A percentile compares a stretch with the other conserved stretches of the same genome.
These are phyloP conservation scores for Gonocerus acuteangulatus DNA, from an alignment of 2,888 invertebrate species.

Conservation along the genomic window DNA sequence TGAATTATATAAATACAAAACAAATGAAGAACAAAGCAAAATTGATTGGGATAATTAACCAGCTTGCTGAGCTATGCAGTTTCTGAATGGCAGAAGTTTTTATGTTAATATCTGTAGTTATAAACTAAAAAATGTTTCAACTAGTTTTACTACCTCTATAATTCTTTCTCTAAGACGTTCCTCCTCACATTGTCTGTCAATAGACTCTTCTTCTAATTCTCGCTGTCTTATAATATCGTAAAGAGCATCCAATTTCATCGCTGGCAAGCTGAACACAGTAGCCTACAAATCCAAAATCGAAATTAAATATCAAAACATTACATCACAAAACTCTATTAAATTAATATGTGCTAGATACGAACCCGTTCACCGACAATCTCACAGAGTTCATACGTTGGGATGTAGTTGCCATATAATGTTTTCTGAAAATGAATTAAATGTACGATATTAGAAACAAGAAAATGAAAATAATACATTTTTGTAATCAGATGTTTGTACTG, in stretches of 20 bases:
- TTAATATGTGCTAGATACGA: not conserved
- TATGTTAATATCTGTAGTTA: no score
- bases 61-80: no score
- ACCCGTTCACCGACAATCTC: conserved; percentile 6
- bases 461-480: no score
- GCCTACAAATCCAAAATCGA: not conserved
- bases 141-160: not conserved
- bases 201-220: not conserved
- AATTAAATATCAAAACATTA: not conserved
- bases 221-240: not conserved
- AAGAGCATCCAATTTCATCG: conserved; percentile 5
- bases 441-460: no score
- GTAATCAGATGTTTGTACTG: no score
- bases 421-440: conserved; percentile 27
- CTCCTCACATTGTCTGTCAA: not conserved
- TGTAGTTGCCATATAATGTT: conserved; percentile 30
- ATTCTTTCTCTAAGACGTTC: not conserved
- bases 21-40: no score
- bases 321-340: not conserved
- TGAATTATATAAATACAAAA: no score
- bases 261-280: not conserved
- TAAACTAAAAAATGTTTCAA: no score
- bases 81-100: no score
- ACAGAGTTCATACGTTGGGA: conserved; percentile 21
- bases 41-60: no score